Conservation (phyloP, 2,113 vertebrate species). For the Phrynosoma blainvillii region DNA sequence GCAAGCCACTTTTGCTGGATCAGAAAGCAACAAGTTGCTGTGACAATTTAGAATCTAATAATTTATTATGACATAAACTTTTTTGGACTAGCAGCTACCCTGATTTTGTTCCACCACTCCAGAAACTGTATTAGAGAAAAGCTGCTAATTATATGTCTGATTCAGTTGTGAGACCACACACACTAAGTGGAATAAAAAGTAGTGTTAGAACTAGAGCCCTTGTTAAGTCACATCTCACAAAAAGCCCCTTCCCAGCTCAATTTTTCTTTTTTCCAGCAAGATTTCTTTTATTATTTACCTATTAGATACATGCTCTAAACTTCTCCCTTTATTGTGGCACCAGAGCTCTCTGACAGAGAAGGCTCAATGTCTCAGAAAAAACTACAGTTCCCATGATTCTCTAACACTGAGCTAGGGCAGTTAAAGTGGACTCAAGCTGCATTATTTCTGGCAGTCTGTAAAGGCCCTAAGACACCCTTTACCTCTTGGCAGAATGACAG, state of each 20-base stretch:
- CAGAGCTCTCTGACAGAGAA: too few relatives aligned
- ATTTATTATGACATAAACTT: background rate
- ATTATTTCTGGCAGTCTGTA: too few relatives aligned
- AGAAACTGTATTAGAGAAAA: background rate
- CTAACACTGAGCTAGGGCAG: too few relatives aligned
- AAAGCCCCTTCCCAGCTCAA: background rate
- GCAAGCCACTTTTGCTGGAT: background rate
- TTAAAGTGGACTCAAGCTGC: too few relatives aligned
- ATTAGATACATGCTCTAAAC: too few relatives aligned
- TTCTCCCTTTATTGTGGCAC: too few relatives aligned
- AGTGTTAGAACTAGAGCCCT: background rate
- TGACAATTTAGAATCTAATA: background rate
- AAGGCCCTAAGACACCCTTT: too few relatives aligned
- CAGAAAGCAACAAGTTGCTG: background rate
- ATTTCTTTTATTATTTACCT: too few relatives aligned
- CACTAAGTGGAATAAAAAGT: too few relatives aligned
- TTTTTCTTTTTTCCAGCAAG: background rate
- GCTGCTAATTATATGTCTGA: background rate
- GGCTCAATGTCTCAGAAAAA: too few relatives aligned
- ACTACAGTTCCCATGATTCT: too few relatives aligned
- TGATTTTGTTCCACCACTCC: background rate
- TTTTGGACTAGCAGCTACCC: background rate
- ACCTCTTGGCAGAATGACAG: too few relatives aligned
- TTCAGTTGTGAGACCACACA: background rate
- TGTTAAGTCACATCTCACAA: background rate